phyloP scores from a whole-genome alignment of 2,797 vertebrate genomes.

The Myotis planiceps region DNA sequence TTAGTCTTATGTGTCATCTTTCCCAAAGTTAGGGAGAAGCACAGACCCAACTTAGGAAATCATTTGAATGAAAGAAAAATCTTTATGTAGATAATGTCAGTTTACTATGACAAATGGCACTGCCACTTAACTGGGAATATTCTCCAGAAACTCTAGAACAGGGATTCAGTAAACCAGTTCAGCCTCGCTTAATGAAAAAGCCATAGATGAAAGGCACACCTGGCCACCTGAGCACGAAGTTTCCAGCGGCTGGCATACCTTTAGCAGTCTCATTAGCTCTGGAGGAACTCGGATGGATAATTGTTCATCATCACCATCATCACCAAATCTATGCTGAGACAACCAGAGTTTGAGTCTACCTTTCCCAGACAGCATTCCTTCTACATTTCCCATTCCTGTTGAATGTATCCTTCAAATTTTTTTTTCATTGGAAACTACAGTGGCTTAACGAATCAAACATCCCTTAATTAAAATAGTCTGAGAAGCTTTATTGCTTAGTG shows the following conservation, averaged over 20 bases:
- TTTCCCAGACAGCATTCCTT: not conserved
- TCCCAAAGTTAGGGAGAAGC: not conserved
- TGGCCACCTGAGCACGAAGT: not conserved
- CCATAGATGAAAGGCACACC: not conserved
- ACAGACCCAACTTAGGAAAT: not conserved
- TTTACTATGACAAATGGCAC: not conserved
- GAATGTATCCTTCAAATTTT: not conserved
- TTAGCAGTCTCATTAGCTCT: not conserved
- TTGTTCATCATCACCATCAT: not conserved
- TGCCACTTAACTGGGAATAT: not conserved
- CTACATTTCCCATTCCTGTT: not conserved
- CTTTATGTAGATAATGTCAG: not conserved
- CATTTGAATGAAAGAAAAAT: slow-evolving; percentile 11
- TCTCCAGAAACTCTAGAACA: not conserved
- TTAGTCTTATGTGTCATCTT: not conserved
- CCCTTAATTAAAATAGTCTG: not conserved
- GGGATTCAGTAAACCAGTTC: not conserved
- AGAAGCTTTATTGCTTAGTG: slow-evolving; percentile 16
- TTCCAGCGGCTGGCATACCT: not conserved
- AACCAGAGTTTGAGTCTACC: not conserved
- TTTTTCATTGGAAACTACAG: not conserved
- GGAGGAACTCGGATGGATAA: not conserved
- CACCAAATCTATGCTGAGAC: not conserved
- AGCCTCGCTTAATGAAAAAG: not conserved
- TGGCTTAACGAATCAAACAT: slow-evolving; percentile 26